These are phyloP conservation scores for Tragelaphus eurycerus DNA, from an alignment of 2,797 vertebrate genomes.

Conservation along the genomic window DNA sequence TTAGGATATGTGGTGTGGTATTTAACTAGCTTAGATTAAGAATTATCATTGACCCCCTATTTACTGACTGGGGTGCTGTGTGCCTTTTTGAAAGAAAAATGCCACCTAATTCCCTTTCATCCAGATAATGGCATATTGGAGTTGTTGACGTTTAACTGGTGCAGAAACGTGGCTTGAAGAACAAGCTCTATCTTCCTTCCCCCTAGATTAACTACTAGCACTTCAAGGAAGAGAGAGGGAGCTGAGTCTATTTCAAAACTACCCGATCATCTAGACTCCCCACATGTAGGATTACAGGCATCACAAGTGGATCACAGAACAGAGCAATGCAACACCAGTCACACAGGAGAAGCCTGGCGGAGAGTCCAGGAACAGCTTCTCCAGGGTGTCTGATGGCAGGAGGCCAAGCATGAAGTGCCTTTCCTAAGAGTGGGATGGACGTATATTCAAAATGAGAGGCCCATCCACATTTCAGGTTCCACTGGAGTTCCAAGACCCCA, in stretches of 20 bases:
- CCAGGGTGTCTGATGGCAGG: not conserved
- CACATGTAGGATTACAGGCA: not conserved
- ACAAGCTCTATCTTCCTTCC: not conserved
- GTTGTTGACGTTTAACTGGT: not conserved
- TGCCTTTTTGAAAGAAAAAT: slow-evolving; percentile 24
- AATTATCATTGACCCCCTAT: not conserved
- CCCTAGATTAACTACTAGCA: not conserved
- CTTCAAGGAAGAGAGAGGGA: not conserved
- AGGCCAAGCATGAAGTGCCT: not conserved
- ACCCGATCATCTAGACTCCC: not conserved
- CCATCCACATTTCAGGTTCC: not conserved
- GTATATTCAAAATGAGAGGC: not conserved
- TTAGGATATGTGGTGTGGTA: not conserved
- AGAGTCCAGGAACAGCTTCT: not conserved
- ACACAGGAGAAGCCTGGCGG: not conserved
- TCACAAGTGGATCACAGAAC: not conserved
- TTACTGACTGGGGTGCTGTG: not conserved
- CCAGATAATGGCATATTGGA: not conserved
- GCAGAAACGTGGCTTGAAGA: not conserved
- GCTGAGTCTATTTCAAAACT: not conserved
- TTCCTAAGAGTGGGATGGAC: not conserved
- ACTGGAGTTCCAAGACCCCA: not conserved
- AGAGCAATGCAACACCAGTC: not conserved
- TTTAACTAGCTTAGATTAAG: not conserved
- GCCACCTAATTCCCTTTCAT: slow-evolving; percentile 5